These are phyloP conservation scores for Idaea aversata DNA, from an alignment of 2,888 invertebrate species.

Conservation along the genomic window DNA sequence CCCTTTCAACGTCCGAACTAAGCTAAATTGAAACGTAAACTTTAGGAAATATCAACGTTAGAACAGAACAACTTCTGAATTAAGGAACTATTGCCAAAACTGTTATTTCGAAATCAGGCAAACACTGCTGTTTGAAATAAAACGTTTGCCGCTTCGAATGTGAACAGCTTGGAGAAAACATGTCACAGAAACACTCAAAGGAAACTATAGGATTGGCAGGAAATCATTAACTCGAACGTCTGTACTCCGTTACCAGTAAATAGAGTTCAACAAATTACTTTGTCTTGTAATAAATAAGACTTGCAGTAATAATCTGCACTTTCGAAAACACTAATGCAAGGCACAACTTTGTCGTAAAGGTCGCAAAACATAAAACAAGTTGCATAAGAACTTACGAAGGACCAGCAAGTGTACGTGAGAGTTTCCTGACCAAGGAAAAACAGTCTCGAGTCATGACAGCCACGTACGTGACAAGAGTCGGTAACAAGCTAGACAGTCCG, in stretches of 20 bases:
- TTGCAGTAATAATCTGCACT: conserved; percentile 13
- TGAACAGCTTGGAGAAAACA: conserved; percentile 9
- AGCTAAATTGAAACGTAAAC: conserved; percentile 43
- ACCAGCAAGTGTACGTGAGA: conserved; percentile 40
- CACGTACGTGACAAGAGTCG: conserved; percentile 56
- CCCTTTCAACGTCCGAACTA: conserved; percentile 38
- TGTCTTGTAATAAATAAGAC: neutral
- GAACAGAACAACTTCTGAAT: conserved; percentile 50
- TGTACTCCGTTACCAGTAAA: neutral
- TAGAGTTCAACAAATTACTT: neutral
- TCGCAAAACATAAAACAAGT: conserved; percentile 38
- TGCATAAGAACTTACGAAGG: conserved; percentile 46
- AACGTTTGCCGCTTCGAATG: conserved; percentile 8
- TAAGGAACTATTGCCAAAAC: conserved; percentile 55
- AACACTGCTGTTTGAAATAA: conserved; percentile 33
- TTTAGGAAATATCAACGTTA: conserved; percentile 43
- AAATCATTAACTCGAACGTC: neutral
- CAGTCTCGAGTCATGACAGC: conserved; percentile 51
- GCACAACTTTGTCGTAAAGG: conserved; percentile 16
- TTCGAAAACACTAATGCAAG: conserved; percentile 14
- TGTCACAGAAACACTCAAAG: conserved; percentile 4
- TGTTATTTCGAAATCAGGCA: conserved; percentile 38
- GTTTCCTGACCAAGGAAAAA: conserved; percentile 64
- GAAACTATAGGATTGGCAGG: neutral
- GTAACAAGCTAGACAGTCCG: conserved; percentile 38